Evolutionary conservation across 2,888 invertebrate species (phyloP), one percentile per base, ranked within the genome.

Genomic region (Rhopalosiphum nymphaeae): DNA sequence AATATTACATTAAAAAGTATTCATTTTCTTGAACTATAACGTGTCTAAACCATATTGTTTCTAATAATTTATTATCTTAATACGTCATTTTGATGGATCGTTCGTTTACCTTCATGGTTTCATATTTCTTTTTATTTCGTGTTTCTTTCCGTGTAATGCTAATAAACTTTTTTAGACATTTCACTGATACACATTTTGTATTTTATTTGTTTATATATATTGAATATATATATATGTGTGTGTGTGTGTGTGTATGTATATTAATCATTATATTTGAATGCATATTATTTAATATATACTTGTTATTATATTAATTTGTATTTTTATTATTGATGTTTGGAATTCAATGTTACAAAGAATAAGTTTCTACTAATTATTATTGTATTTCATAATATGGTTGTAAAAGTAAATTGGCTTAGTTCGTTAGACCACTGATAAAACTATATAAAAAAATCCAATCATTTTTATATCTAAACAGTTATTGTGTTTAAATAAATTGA

Each of bases 51-150:
- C 26, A 56, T 53, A 36, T 36, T n/a, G 42, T 36, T 56, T 46
- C 11, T 26, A 26, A 42, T 56, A 89, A 56, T 42, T 56, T 56
- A 36, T 56, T 89, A 89, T 56, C 13, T 42, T 36, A 26, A 56
- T 36, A 36, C 56, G 42, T 89, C 36, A 56, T 13, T 56, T 56
- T 56, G 89, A 89, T 89, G 89, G 89, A 89, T 53, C 36, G 88
- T 89, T 36, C 56, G 56, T 49, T 56, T 56, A 56, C 11, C 26
- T 56, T 78, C 36, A 25, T 36, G 25, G 25, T 56, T 36, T 53
- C 56, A 49, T 42, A 36, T 42, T 56, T 89, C 49, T 89, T 89
- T 53, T 89, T 26, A 26, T 89, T 56, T 56, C 10, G 10, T 56
- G 25, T 89, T 89, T 56, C 42, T 89, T 89, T 56, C 25, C 10